A percentile compares a stretch with the other conserved stretches of the same genome.
phyloP scores from a whole-genome alignment of 2,797 vertebrate species.

The Myotis vivesi region DNA sequence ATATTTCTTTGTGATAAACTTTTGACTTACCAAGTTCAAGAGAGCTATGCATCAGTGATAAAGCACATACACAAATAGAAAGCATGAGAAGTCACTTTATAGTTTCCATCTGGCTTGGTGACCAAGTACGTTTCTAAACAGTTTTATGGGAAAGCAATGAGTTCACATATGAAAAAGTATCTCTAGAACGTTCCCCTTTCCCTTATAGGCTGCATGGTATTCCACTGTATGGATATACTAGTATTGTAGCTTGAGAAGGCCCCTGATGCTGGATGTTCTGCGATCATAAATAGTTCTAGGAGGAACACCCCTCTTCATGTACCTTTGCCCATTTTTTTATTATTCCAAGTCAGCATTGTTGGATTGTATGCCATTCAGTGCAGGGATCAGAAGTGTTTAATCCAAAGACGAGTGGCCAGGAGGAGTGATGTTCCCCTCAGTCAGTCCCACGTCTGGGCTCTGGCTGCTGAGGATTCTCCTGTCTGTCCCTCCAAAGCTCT shows the following conservation, averaged over 20 bases:
- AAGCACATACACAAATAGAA: background rate
- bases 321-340: background rate
- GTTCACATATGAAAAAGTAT: background rate
- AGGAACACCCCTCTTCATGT: background rate
- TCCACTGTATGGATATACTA: background rate
- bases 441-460: background rate
- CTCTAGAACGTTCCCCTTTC: background rate
- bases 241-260: background rate
- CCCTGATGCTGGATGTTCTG: background rate
- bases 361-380: background rate
- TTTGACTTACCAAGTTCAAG: constrained; percentile 27
- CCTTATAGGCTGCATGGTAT: background rate
- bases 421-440: background rate
- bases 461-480: background rate
- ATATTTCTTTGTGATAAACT: background rate
- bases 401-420: rapidly evolving
- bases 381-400: background rate
- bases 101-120: background rate
- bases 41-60: background rate
- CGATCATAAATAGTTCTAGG: background rate
- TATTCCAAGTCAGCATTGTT: background rate
- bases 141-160: background rate
- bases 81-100: background rate
- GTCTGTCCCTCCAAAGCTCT: background rate
- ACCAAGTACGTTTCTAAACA: background rate